Conservation (phyloP, 2,888 invertebrate genomes). For the Scaptomyza tumidula region DNA sequence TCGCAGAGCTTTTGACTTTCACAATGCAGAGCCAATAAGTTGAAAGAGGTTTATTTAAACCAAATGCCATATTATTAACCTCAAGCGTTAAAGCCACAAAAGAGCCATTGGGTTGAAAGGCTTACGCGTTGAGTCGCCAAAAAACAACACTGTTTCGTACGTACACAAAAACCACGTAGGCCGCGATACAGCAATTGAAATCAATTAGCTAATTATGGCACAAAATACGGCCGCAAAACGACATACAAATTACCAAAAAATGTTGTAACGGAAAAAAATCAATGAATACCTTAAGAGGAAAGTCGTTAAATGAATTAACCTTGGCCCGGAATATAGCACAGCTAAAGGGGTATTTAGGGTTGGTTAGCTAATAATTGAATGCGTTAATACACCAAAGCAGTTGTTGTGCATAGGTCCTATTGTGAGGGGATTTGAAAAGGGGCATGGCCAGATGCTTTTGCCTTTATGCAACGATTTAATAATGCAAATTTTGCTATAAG, state of each 20-base stretch:
- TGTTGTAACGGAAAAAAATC: neutral
- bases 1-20: neutral
- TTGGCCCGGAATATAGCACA: constrained; percentile 2
- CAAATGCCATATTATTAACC: constrained; percentile 10
- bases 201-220: constrained; percentile 77
- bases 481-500: constrained; percentile 55
- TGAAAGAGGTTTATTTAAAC: neutral
- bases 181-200: constrained; percentile 50
- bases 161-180: constrained; percentile 9
- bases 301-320: constrained; percentile 17
- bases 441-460: neutral
- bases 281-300: neutral
- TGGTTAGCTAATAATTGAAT: constrained; percentile 29
- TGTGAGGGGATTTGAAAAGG: neutral
- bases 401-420: constrained; percentile 18
- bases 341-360: neutral
- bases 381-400: constrained; percentile 30
- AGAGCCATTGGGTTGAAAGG: constrained; percentile 42
- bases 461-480: constrained; percentile 31
- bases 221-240: constrained; percentile 50
- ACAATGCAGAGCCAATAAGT: neutral
- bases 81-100: constrained; percentile 41
- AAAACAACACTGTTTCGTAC: constrained; percentile 58
- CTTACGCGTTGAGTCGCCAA: constrained; percentile 29
- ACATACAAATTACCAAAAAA: constrained; percentile 12